Evolutionary conservation across 2,888 invertebrate genomes (phyloP), one percentile per base, ranked within the genome.

Genomic region (Quadroppia sp.): DNA sequence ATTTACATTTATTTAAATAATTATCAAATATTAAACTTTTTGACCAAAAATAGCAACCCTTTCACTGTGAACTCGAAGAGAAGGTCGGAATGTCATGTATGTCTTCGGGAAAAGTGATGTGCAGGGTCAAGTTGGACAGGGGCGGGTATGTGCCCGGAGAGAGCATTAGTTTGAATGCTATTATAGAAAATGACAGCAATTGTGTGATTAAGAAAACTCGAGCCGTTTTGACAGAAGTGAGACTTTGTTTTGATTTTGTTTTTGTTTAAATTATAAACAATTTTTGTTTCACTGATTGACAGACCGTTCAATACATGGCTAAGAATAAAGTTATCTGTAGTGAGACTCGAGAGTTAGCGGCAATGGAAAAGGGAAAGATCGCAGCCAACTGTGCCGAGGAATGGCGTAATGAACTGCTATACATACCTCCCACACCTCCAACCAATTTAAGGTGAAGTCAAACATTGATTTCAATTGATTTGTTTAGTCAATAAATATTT

Each of bases 121-220:
- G 94, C 81, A 87, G 90, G 80, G 92, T 95, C 76, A 87, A 90
- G 76, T 85, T 96, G 77, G 93, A 94, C 84, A 88, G 94, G 81
- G 92, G 93, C 75, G 96, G 95, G 28, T 97, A 93, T 84, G 94
- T 96, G 76, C 94, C 95, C 17, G 96, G 95, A 2, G 94, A 96
- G 84, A 92, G 90, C 81, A 90, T 96, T 82, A 88, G 89, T 79
- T 88, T 96, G 78, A 89, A 89, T 76, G 95, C 94, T 23, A 88
- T 88, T 76, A 88, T 96, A 71, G 87, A 87, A 81, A 97, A 96
- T 85, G 86, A 89, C 80, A 92, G 93, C 80, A 88, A 89, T 81
- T 89, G 91, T 75, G 90, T 90, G 71, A 90, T 96, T 81, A 90
- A 90, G 82, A 87, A 88, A 76, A 93, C 94, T 9, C 88, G 90